Base-by-base conservation (phyloP, 2,888 invertebrate species). In the Lingula anatina region DNA sequence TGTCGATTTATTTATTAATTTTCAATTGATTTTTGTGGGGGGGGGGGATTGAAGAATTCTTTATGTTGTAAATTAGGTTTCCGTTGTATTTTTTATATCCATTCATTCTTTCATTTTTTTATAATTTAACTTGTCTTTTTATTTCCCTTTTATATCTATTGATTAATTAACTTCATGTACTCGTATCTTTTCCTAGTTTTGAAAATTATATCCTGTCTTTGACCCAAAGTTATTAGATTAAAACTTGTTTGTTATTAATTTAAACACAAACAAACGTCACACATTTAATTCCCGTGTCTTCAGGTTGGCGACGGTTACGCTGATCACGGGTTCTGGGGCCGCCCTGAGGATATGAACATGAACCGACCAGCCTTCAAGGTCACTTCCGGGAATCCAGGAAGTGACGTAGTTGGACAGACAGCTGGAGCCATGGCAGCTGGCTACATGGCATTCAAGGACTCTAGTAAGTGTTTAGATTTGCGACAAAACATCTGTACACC, bases 291-390 rank as follows among this genome's bases (percentile, higher is more conserved):
- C 35, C 15, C 15, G 35, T 31, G 9, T 9, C 15, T 28, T 9
- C 47, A 71, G 71, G 66, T 70, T 3, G 73, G 70, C 5, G 64
- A 68, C 61, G 84, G 83, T 47, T 66, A 73, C 20, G 62, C 78
- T 15, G 84, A 84, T 62, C 84, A 84, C 60, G 68, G 73, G 1
- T 83, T 78, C 64, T 85, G 84, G 84, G 83, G 83, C 2, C 73
- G 84, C 44, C 83, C 84, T 3, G 84, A 85, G 66, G 83, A 84
- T 42, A 74, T 69, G 65, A 82, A 80, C 49, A 81, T 79, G 71
- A 73, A 76, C 1, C 74, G 84, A 50, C 83, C 84, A 2, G 79
- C 83, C 21, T 67, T 81, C 65, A 83, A 82, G 66, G 81, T 84
- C 44, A 81, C 82, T 53, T 63, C 75, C 12, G 70, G 79, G 26